Evolutionary conservation across 1,140 invertebrate genomes (phyloP).

Genomic region (Myzus persicae): DNA sequence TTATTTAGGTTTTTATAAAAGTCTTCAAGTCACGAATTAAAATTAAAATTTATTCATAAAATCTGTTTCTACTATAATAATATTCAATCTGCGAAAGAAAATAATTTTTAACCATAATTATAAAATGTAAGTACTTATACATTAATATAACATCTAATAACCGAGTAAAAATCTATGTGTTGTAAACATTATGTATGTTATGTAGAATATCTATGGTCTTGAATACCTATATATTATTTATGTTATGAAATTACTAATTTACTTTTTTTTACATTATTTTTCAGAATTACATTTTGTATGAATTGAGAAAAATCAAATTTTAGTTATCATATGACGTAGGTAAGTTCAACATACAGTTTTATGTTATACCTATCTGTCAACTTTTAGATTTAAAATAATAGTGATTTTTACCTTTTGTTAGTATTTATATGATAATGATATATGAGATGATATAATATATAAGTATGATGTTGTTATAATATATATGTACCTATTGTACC

Average conservation of each 20-base stretch:
- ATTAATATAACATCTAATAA: background rate
- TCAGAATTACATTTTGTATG: background rate
- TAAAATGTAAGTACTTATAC: background rate
- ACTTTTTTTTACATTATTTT: background rate
- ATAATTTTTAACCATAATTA: background rate
- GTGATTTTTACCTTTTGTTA: too few species aligned
- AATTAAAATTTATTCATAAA: background rate
- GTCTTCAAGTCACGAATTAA: background rate
- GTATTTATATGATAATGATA: too few species aligned
- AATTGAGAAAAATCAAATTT: background rate
- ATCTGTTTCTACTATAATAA: background rate
- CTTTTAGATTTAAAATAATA: background rate
- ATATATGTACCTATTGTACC: too few species aligned
- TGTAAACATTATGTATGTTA: background rate
- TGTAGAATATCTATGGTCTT: too few species aligned
- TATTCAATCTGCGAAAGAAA: background rate
- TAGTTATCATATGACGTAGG: background rate
- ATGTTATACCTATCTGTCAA: background rate
- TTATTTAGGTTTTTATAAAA: background rate
- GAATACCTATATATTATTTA: background rate
- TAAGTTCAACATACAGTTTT: background rate
- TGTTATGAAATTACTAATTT: too few species aligned
- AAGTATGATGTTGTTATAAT: too few species aligned
- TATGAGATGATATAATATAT: too few species aligned
- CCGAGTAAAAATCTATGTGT: background rate